A percentile compares a stretch with the other conserved stretches of the same genome.
Evolutionary conservation across 2,888 invertebrate genomes (phyloP).

Genomic region (Hylaea fasciaria): DNA sequence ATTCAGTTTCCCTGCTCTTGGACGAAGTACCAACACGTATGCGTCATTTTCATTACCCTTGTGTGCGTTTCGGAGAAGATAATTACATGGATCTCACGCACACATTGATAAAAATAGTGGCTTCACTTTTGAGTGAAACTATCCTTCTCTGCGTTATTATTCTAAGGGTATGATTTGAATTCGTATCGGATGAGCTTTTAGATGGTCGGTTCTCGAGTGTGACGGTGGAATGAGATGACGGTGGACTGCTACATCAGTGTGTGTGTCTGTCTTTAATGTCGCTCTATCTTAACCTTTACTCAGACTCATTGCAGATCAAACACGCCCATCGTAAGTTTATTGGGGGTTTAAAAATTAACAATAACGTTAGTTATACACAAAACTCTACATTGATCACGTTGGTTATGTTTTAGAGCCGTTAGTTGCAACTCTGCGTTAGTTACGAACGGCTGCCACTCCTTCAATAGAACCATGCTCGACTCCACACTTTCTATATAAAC

Average conservation of each 20-base stretch:
- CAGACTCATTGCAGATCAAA: conserved; percentile 32
- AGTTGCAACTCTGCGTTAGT: conserved; percentile 5
- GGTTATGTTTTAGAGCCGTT: conserved; percentile 7
- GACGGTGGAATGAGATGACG: conserved; percentile 60
- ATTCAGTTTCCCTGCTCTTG: no score
- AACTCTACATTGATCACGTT: conserved; percentile 33
- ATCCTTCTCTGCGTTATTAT: no score
- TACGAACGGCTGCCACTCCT: conserved; percentile 33
- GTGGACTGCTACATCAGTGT: conserved; percentile 70
- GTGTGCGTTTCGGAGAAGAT: no score
- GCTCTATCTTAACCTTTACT: conserved; percentile 44
- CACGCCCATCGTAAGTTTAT: conserved; percentile 22
- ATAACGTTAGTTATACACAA: conserved; percentile 17
- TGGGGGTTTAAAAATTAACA: conserved; percentile 21
- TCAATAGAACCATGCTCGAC: conserved; percentile 60
- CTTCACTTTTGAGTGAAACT: no score
- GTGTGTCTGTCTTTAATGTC: conserved; percentile 69
- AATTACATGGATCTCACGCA: no score
- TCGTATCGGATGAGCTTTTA: conserved; percentile 41
- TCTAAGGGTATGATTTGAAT: conserved; percentile 25
- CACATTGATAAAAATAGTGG: no score
- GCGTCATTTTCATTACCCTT: no score
- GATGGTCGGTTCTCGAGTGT: conserved; percentile 48
- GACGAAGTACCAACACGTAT: no score
- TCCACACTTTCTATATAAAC: conserved; percentile 53